phyloP scores from a whole-genome alignment of 2,797 vertebrate genomes.

The Poeciliopsis infans region DNA sequence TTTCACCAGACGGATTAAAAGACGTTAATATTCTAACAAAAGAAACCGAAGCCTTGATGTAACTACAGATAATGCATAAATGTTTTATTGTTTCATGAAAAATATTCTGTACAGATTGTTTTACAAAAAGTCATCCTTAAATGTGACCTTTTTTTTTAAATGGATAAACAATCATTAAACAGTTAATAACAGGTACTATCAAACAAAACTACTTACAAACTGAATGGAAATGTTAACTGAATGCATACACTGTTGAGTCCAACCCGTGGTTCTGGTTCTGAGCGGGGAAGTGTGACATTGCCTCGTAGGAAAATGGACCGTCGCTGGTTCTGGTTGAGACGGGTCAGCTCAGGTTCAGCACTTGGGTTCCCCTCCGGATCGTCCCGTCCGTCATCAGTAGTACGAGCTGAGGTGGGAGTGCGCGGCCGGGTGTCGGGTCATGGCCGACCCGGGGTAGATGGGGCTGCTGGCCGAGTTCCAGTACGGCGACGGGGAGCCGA shows the following conservation, averaged over 20 bases:
- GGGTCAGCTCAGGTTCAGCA: constrained; percentile 39
- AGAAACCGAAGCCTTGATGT: constrained; percentile 55
- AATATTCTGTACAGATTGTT: constrained; percentile 76
- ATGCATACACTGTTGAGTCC: constrained; percentile 49
- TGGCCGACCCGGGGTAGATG: constrained; percentile 79
- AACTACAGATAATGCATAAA: constrained; percentile 63
- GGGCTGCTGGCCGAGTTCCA: constrained; percentile 82
- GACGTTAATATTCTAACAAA: too few relatives aligned
- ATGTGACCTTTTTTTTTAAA: constrained; percentile 31
- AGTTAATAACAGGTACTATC: constrained; percentile 50
- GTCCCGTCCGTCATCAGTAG: constrained; percentile 66
- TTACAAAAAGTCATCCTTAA: constrained; percentile 69
- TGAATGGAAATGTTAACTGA: constrained; percentile 27
- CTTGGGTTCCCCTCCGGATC: constrained; percentile 17
- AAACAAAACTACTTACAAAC: constrained; percentile 60
- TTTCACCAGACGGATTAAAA: neutral
- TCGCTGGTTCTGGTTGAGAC: constrained; percentile 45
- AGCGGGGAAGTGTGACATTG: constrained; percentile 34
- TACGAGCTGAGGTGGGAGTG: constrained; percentile 83
- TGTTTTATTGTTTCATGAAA: constrained; percentile 66
- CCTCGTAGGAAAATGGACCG: constrained; percentile 35
- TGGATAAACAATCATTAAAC: constrained; percentile 27
- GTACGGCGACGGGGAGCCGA: constrained; percentile 73
- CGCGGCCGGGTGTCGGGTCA: constrained; percentile 78
- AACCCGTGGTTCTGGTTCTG: constrained; percentile 25